Base-by-base conservation (phyloP, 2,113 vertebrate species). In the Nannospalax galili region DNA sequence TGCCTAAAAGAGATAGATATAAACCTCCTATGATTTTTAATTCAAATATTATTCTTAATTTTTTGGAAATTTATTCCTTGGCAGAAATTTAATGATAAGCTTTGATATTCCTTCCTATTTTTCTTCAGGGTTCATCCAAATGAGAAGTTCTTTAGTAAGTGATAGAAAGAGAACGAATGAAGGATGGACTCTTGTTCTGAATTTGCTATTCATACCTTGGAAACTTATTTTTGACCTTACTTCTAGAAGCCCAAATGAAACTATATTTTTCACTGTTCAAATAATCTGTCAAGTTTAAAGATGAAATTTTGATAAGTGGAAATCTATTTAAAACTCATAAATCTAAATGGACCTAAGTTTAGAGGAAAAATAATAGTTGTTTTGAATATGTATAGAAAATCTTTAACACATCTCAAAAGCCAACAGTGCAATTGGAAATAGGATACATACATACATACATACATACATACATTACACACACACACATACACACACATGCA, bases 301-400 rank as follows among this genome's bases (percentile, higher is more conserved):
- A 86, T 65, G 17, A 45, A 56, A 17, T 73, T 95, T 87, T 91
- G 35, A 30, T 80, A 88, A 90, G 35, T 48, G 85, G 35, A 30
- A 77, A 84, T 69, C n/a, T 74, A 88, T 74, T 78, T 92, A 90
- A 92, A 94, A 87, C 37, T 94, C 35, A 32, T 80, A 45, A 75
- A 92, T 77, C 72, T 94, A 91, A 95, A 79, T 79, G 12, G 40
- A 93, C 78, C 94, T 94, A 80, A 28, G 91, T 35, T 58, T 82
- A 22, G 8, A 88, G 20, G 62, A 37, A 95, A 91, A 96, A 69
- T 62, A 77, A 75, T 60, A 82, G 64, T 84, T 37, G 16, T 16
- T 94, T 94, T 94, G 95, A 93, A 65, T 81, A 15, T 78, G 6
- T 88, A 79, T 42, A 90, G 56, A 81, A 95, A 94, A 91, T 70